These are phyloP conservation scores for Chromis chromis DNA, from an alignment of 2,797 vertebrate species.

Conservation along the genomic window DNA sequence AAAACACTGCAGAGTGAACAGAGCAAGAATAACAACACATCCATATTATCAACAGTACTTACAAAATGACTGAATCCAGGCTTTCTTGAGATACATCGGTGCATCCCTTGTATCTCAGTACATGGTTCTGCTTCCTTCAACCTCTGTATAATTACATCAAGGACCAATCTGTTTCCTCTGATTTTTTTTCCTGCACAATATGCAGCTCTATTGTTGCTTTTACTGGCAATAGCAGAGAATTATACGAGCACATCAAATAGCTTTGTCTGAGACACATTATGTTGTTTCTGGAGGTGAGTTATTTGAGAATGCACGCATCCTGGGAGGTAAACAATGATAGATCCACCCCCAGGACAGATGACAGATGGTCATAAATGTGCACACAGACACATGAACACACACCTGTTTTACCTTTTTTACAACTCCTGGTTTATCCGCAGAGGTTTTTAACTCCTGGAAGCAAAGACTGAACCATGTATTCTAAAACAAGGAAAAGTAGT, in stretches of 20 bases:
- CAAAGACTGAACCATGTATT: background rate
- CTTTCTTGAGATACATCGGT: background rate
- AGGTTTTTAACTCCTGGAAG: constrained; percentile 9
- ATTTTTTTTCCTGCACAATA: constrained; percentile 2
- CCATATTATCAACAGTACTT: background rate
- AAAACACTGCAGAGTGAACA: constrained; percentile 24
- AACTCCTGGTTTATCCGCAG: background rate
- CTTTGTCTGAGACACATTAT: constrained; percentile 25
- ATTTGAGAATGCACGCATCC: constrained; percentile 41
- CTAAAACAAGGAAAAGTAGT: background rate
- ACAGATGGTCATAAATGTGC: constrained; percentile 36
- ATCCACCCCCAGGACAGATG: constrained; percentile 26
- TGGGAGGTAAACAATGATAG: constrained; percentile 36
- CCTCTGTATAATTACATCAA: constrained; percentile 30
- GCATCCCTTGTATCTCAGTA: background rate
- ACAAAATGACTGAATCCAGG: background rate
- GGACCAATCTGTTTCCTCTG: constrained; percentile 4
- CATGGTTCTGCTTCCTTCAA: background rate
- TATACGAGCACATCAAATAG: constrained; percentile 24
- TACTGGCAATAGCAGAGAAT: constrained; percentile 16
- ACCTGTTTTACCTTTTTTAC: background rate
- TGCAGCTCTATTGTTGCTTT: constrained; percentile 17
- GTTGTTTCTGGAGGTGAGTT: constrained; percentile 35
- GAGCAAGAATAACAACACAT: constrained; percentile 11
- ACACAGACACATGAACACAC: background rate